phyloP scores from a whole-genome alignment of 1,140 invertebrate genomes.

The Lucilia cuprina region DNA sequence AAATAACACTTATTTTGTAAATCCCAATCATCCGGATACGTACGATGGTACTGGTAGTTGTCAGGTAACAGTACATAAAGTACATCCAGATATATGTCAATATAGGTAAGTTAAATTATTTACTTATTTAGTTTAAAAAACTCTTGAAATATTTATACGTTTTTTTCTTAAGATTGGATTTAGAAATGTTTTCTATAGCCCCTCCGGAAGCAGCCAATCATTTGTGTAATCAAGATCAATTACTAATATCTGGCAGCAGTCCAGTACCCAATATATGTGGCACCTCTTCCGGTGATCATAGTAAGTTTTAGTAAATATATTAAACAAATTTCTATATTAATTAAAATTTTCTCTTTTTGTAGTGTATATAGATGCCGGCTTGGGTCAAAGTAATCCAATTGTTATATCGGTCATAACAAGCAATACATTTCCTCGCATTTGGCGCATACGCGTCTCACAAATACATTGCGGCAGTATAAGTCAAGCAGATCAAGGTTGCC shows the following conservation, averaged over 20 bases:
- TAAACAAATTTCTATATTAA: too few species aligned
- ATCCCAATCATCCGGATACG: constrained; percentile 75
- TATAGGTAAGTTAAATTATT: constrained; percentile 74
- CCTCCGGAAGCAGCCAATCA: constrained; percentile 79
- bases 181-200: constrained; percentile 75
- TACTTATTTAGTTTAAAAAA: not conserved
- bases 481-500: constrained; percentile 81
- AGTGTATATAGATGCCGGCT: constrained; percentile 86
- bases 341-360: too few species aligned
- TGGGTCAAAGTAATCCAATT: constrained; percentile 76
- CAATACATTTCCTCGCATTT: constrained; percentile 76
- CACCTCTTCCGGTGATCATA: constrained; percentile 81
- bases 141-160: not conserved
- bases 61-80: constrained; percentile 80
- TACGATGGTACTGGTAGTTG: constrained; percentile 82
- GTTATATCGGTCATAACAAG: constrained; percentile 81
- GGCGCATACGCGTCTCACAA: constrained; percentile 82
- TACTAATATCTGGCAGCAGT: constrained; percentile 82
- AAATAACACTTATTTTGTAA: constrained; percentile 86
- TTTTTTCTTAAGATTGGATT: constrained; percentile 72
- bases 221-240: constrained; percentile 83
- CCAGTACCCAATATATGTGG: constrained; percentile 83
- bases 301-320: constrained; percentile 66
- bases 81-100: constrained; percentile 79
- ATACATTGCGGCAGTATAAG: constrained; percentile 77